A percentile compares a stretch with the other conserved stretches of the same genome.
Conservation (phyloP, 1,140 invertebrate species). For the Lordiphosa mommai region DNA sequence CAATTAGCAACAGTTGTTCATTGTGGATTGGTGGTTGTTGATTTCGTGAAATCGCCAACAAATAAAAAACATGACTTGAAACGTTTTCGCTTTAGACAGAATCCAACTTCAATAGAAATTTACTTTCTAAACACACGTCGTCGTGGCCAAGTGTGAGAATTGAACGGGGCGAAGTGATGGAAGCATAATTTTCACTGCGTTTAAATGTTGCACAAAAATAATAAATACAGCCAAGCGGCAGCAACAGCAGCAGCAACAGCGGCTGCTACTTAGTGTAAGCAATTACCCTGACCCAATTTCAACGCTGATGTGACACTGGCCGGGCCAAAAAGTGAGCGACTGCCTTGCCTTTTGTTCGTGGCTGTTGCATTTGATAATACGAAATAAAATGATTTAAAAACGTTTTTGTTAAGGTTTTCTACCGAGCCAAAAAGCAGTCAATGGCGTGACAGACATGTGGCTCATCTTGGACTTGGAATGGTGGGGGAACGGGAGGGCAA, state of each 20-base stretch:
- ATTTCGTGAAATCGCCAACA: slow-evolving; percentile 5
- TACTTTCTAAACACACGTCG: slow-evolving; percentile 62
- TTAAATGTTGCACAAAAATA: slow-evolving; percentile 68
- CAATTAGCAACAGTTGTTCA: slow-evolving; percentile 5
- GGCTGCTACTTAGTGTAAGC: slow-evolving; percentile 65
- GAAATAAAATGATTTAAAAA: slow-evolving; percentile 55
- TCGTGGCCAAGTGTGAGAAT: neutral
- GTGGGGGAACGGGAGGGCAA: too few species aligned
- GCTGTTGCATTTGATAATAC: slow-evolving; percentile 66
- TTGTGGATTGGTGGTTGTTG: neutral
- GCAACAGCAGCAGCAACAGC: slow-evolving; percentile 10
- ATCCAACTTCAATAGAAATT: slow-evolving; percentile 65
- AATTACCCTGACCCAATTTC: slow-evolving; percentile 75
- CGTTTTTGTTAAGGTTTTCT: slow-evolving; percentile 3
- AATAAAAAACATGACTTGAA: too few species aligned
- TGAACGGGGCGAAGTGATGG: too few species aligned
- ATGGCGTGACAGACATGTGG: slow-evolving; percentile 48
- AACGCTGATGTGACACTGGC: slow-evolving; percentile 28
- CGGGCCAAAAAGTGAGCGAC: slow-evolving; percentile 22
- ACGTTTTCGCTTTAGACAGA: slow-evolving; percentile 46
- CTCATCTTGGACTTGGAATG: slow-evolving; percentile 29
- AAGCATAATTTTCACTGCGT: slow-evolving; percentile 61
- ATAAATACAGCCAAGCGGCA: slow-evolving; percentile 6
- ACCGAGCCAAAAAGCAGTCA: slow-evolving; percentile 21
- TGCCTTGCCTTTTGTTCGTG: slow-evolving; percentile 19